These are phyloP conservation scores for Cynaeus angustus DNA, from an alignment of 2,888 invertebrate species.

Conservation along the genomic window DNA sequence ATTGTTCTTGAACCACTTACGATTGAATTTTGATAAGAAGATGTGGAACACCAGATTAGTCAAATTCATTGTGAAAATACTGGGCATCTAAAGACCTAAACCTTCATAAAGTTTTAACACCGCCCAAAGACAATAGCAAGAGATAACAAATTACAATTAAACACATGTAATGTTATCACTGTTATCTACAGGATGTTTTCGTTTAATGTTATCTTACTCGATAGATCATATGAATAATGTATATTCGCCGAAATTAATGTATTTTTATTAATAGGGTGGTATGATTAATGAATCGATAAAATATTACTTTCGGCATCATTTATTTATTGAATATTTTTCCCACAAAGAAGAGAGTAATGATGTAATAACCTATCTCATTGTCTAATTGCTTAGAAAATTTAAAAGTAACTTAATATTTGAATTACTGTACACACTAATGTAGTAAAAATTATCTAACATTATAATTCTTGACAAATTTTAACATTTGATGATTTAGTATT, in stretches of 20 bases:
- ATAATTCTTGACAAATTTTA: no score
- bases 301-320: no score
- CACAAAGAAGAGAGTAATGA: no score
- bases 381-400: no score
- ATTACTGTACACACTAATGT: no score
- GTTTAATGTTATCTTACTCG: neutral
- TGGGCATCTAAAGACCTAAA: neutral
- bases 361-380: no score
- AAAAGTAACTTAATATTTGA: no score
- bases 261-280: neutral
- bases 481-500: no score
- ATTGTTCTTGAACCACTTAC: no score
- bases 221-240: neutral
- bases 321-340: no score
- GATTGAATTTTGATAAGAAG: neutral
- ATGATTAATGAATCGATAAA: no score
- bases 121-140: neutral
- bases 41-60: neutral
- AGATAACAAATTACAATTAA: neutral
- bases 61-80: neutral
- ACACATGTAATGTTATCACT: slow-evolving; percentile 8
- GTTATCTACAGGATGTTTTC: slow-evolving; percentile 2
- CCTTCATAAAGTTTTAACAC: neutral
- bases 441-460: no score
- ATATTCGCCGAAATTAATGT: neutral